Conservation (phyloP, 2,888 invertebrate species). For the Apocheima hispidaria region DNA sequence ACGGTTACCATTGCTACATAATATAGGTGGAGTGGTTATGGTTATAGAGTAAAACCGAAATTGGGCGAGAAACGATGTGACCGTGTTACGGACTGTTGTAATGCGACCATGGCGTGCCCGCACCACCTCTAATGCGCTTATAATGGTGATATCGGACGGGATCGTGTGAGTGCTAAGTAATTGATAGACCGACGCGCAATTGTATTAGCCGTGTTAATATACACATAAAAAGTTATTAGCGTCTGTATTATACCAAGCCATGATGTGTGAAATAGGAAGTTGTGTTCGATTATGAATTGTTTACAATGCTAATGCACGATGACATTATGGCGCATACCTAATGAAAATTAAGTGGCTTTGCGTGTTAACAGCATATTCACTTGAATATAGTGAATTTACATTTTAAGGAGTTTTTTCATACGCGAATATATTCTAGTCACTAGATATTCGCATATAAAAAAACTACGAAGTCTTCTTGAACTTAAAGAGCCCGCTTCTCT, state of each 20-base stretch:
- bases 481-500: no score
- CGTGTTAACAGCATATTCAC: slow-evolving; percentile 11
- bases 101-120: slow-evolving; percentile 80
- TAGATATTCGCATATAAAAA: not conserved
- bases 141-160: slow-evolving; percentile 76
- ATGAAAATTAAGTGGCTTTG: slow-evolving; percentile 17
- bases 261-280: slow-evolving; percentile 49
- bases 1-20: slow-evolving; percentile 53
- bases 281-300: slow-evolving; percentile 25
- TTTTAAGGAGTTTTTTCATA: no score
- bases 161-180: slow-evolving; percentile 78
- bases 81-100: slow-evolving; percentile 80
- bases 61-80: slow-evolving; percentile 81
- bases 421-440: no score
- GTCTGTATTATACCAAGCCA: slow-evolving; percentile 44
- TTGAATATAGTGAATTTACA: no score
- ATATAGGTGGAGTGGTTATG: slow-evolving; percentile 36
- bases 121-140: slow-evolving; percentile 80
- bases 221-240: slow-evolving; percentile 53
- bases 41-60: slow-evolving; percentile 74
- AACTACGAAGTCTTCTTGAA: no score
- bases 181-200: slow-evolving; percentile 77
- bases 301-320: slow-evolving; percentile 29
- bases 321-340: slow-evolving; percentile 22
- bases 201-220: slow-evolving; percentile 71